Conservation (phyloP, 1,140 invertebrate genomes). For the Polyergus mexicanus region DNA sequence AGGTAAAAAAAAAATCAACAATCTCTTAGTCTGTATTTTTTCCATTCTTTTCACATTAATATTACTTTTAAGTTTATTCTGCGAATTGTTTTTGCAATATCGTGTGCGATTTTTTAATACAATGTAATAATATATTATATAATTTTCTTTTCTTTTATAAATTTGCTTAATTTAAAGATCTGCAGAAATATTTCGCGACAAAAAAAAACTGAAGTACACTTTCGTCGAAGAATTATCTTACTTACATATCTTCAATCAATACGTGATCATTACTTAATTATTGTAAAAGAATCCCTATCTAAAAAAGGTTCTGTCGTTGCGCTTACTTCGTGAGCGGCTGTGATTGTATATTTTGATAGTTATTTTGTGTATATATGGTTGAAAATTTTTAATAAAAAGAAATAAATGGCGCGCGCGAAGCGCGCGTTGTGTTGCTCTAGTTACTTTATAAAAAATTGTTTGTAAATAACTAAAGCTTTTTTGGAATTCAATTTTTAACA, state of each 20-base stretch:
- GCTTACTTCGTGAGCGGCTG: too few species aligned
- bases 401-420: too few species aligned
- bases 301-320: too few species aligned
- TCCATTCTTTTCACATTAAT: not conserved
- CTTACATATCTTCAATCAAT: not conserved
- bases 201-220: not conserved
- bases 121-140: not conserved
- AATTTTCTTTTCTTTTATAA: slow-evolving; percentile 3
- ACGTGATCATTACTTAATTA: not conserved
- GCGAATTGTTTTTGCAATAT: not conserved
- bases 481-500: not conserved
- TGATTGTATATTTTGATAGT: too few species aligned
- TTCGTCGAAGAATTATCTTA: slow-evolving; percentile 5
- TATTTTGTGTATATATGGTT: too few species aligned
- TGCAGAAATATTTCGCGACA: not conserved
- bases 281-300: not conserved
- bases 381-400: too few species aligned
- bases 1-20: not conserved
- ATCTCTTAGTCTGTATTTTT: not conserved
- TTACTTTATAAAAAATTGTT: not conserved
- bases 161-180: slow-evolving; percentile 24
- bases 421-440: too few species aligned
- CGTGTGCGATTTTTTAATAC: not conserved
- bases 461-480: not conserved
- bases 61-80: not conserved